phyloP scores from a whole-genome alignment of 2,888 invertebrate genomes.

The Pharmacophagus antenor region DNA sequence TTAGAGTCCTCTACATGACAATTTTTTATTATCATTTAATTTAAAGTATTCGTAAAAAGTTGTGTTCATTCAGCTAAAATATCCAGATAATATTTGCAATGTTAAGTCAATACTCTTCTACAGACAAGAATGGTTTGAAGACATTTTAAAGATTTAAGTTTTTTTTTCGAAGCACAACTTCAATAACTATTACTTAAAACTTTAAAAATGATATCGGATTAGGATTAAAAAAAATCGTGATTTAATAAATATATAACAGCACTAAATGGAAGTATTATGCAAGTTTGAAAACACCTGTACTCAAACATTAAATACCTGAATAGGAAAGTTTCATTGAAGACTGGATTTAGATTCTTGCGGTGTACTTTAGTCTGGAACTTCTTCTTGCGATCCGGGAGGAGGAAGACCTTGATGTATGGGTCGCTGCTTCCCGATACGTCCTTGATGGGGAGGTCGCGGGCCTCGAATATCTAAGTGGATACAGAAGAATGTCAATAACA shows the following conservation, averaged over 20 bases:
- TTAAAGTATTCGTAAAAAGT: no score
- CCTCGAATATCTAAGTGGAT: conserved; percentile 83
- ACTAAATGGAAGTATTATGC: background rate
- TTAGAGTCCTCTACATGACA: no score
- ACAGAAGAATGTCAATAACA: background rate
- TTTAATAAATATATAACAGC: background rate
- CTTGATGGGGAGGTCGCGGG: conserved; percentile 89
- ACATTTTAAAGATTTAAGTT: background rate
- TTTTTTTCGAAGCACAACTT: background rate
- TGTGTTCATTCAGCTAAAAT: no score
- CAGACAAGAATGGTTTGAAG: background rate
- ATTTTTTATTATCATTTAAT: no score
- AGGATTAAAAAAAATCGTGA: background rate
- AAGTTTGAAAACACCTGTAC: background rate
- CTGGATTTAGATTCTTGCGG: conserved; percentile 88
- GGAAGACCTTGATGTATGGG: conserved; percentile 92
- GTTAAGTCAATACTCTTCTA: background rate
- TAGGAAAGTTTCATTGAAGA: conserved; percentile 91
- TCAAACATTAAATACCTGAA: conserved; percentile 82
- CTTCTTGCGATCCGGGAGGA: conserved; percentile 91
- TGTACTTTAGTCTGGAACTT: conserved; percentile 93
- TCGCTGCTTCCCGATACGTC: conserved; percentile 92
- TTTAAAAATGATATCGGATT: background rate
- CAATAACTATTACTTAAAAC: background rate
- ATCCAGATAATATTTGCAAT: no score